Evolutionary conservation across 2,797 vertebrate species (phyloP).

Genomic region (Strix occidentalis): DNA sequence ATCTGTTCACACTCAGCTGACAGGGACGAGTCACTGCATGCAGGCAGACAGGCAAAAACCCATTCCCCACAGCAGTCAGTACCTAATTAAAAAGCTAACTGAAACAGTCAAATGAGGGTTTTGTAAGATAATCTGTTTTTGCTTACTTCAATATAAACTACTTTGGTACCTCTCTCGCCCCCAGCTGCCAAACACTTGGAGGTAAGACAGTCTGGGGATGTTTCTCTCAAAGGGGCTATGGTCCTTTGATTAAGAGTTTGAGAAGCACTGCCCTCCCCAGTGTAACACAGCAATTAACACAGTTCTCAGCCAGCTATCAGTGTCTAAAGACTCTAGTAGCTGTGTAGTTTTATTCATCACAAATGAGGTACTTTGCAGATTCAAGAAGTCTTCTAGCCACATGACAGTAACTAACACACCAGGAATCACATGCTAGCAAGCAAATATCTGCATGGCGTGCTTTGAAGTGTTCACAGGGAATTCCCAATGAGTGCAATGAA

Average conservation of each 20-base stretch:
- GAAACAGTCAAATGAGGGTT: not conserved
- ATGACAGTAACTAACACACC: not conserved
- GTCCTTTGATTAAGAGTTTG: constrained; percentile 27
- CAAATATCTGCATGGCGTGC: not conserved
- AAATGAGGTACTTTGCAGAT: not conserved
- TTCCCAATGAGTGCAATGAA: constrained; percentile 25
- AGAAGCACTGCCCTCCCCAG: not conserved
- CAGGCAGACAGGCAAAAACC: not conserved
- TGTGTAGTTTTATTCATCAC: not conserved
- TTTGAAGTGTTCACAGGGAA: constrained; percentile 35
- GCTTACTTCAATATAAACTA: constrained; percentile 4
- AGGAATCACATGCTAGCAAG: not conserved
- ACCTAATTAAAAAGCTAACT: constrained; percentile 19
- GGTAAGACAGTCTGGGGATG: not conserved
- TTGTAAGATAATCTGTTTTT: not conserved
- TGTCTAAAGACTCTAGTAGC: not conserved
- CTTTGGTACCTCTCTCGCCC: not conserved
- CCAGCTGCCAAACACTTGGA: not conserved
- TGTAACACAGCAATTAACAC: constrained; percentile 33
- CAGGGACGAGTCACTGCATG: not conserved
- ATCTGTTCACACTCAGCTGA: not conserved
- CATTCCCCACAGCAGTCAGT: not conserved
- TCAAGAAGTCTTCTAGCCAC: not conserved
- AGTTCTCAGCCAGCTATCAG: not conserved
- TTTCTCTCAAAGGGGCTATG: not conserved